Evolutionary conservation across 2,797 vertebrate genomes (phyloP), one percentile per base, ranked within the genome.

Genomic region (Acanthis flammea): DNA sequence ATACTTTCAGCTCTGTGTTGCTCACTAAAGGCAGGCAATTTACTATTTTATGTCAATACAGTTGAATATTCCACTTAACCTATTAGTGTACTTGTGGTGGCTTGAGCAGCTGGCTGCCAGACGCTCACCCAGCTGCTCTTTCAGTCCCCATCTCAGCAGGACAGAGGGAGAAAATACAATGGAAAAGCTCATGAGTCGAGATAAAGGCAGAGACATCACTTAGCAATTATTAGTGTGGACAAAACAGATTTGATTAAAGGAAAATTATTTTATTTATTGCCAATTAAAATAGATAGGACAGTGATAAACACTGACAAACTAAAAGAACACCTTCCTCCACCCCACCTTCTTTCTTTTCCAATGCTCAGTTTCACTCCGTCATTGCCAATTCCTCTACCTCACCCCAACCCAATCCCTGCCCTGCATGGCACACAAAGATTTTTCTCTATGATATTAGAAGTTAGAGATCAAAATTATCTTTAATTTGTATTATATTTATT

Each of bases 381-480:
- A 48, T 77, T 84, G n/a, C 19, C 22, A 61, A 3, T 41, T 53
- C 33, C 33, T 78, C 31, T 74, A 9, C 19, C 11, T 60, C 3
- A 5, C 3, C 19, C 6, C 6, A 23, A 4, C 3, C 15, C 27
- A 75, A 19, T 44, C 41, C 28, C 45, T 82, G 31, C 55, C 35
- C 37, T 2, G 0, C 0, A 3, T 51, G 19, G 10, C 3, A 0
- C 19, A 55, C 2, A 12, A 42, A 19, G 8, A 35, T 62, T 71
- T 83, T 93, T 66, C 14, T 51, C 25, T 51, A 15, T 28, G 22
- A 33, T 73, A 57, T 68, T 41, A 48, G 23, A 61, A 42, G 14
- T 50, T 68, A 55, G 33, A 82, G 19, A 50, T 50, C 5, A 2
- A 79, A 68, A 67, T 10, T 15, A 41, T 33, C 12, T 54, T 57